These are phyloP conservation scores for Rhynchonycteris naso DNA, from an alignment of 2,797 vertebrate genomes.

Conservation along the genomic window DNA sequence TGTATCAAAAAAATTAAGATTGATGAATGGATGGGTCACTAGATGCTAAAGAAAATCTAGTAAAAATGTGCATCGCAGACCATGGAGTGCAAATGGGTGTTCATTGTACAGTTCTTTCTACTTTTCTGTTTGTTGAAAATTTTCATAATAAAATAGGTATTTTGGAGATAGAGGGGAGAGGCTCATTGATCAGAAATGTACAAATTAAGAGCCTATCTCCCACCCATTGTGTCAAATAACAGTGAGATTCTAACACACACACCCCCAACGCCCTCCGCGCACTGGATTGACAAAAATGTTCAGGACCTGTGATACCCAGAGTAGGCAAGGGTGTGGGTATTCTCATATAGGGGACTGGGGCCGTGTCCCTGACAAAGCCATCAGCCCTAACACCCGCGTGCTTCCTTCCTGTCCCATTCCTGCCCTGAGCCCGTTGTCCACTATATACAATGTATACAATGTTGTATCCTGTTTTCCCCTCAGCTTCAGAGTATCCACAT, in stretches of 20 bases:
- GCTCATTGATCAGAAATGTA: neutral
- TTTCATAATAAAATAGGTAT: neutral
- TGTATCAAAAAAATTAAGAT: neutral
- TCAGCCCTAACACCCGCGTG: rapidly evolving
- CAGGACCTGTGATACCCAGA: neutral
- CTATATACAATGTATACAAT: neutral
- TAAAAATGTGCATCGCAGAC: neutral
- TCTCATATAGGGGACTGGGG: rapidly evolving
- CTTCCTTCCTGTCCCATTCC: constrained; percentile 58
- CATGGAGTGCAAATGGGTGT: neutral
- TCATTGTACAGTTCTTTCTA: neutral
- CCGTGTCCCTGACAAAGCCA: neutral
- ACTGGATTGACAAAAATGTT: neutral
- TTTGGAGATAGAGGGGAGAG: neutral
- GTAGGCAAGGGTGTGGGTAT: rapidly evolving
- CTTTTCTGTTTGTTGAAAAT: neutral
- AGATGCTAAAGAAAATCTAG: neutral
- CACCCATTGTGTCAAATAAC: neutral
- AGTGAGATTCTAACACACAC: neutral
- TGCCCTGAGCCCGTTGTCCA: neutral
- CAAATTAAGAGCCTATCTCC: neutral
- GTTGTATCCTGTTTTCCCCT: constrained; percentile 55
- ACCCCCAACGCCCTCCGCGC: no score
- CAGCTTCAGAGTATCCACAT: neutral
- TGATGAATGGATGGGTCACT: neutral